Evolutionary conservation across 2,113 vertebrate species (phyloP).

Genomic region (Mus spicilegus): DNA sequence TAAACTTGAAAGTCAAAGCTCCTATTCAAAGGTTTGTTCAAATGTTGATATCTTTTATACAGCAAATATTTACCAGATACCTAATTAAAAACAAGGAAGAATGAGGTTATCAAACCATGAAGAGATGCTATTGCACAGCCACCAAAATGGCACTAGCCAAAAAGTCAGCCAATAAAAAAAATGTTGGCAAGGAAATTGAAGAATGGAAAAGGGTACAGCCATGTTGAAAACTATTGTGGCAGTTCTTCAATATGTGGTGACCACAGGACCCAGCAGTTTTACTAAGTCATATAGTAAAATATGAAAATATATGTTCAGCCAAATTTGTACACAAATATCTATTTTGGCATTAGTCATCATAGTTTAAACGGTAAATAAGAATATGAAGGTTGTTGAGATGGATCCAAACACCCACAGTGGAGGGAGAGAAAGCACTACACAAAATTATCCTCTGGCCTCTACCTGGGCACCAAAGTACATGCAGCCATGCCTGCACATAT

Average conservation of each 20-base stretch:
- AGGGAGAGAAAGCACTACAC: neutral
- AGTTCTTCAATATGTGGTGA: neutral
- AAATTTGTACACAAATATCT: neutral
- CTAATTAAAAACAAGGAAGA: neutral
- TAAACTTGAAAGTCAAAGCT: constrained; percentile 41
- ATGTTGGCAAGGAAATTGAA: neutral
- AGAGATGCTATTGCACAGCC: neutral
- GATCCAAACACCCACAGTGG: neutral
- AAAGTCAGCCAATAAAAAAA: neutral
- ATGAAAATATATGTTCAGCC: neutral
- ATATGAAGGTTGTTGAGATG: neutral
- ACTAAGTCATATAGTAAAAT: neutral
- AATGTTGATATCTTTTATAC: constrained; percentile 38
- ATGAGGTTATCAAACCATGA: neutral
- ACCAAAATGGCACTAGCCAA: neutral
- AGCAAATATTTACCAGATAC: constrained; percentile 51
- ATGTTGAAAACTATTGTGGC: neutral
- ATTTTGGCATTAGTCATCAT: neutral
- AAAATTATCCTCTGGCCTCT: neutral
- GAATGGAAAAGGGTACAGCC: neutral
- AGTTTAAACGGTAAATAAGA: neutral
- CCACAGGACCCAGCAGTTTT: neutral
- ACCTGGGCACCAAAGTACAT: neutral
- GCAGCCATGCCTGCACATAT: neutral
- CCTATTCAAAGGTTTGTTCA: constrained; percentile 23